phyloP scores from a whole-genome alignment of 1,140 invertebrate species.

The Danaus melanippus region DNA sequence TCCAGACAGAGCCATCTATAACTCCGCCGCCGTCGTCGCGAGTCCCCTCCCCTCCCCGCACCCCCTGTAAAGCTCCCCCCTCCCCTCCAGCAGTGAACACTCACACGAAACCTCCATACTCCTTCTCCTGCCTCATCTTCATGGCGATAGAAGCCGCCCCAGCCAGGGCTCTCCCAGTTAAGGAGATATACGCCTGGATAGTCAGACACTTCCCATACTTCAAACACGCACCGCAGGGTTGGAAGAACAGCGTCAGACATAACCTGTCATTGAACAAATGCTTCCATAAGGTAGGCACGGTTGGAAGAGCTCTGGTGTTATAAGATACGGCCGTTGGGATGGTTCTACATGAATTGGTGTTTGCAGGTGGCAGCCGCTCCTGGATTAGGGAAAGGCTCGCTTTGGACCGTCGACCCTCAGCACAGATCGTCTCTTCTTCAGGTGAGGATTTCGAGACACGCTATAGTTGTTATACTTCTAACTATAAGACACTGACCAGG shows the following conservation, averaged over 20 bases:
- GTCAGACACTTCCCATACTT: conserved; percentile 97
- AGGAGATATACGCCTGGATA: conserved; percentile 99
- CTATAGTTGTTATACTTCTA: neutral
- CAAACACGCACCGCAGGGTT: conserved; percentile 94
- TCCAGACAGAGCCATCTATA: conserved; percentile 40
- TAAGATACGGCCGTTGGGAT: neutral
- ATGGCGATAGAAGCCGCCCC: conserved; percentile 96
- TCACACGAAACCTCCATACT: conserved; percentile 94
- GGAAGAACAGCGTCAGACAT: conserved; percentile 98
- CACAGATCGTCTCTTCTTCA: conserved; percentile 51
- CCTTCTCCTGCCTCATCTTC: conserved; percentile 96
- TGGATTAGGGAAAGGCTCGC: conserved; percentile 93
- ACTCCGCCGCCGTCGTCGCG: conserved; percentile 45
- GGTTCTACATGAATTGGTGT: conserved; percentile 2
- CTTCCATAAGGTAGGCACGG: conserved; percentile 87
- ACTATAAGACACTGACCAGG: no score
- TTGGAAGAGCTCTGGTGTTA: neutral
- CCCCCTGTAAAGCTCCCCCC: conserved; percentile 55
- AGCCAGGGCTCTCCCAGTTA: conserved; percentile 91
- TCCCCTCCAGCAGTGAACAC: conserved; percentile 49
- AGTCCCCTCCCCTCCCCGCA: conserved; percentile 54
- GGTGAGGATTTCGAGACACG: conserved; percentile 18
- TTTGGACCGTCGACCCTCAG: conserved; percentile 95
- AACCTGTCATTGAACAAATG: conserved; percentile 97
- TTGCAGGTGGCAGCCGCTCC: conserved; percentile 58